These are phyloP conservation scores for Poecilia velifera DNA, from an alignment of 2,797 vertebrate species.

Conservation along the genomic window DNA sequence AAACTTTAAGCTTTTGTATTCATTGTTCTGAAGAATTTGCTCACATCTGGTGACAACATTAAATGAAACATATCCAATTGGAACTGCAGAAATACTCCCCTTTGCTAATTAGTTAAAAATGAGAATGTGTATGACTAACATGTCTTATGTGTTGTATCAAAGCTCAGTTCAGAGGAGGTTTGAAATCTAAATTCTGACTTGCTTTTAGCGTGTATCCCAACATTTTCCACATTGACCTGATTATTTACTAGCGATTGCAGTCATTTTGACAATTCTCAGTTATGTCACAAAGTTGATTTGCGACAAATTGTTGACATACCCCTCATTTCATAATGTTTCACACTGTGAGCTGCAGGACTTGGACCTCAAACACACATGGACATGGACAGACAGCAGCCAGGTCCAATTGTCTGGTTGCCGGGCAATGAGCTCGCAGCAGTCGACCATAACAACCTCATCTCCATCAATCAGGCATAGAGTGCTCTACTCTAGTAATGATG, in stretches of 20 bases:
- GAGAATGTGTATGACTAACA: neutral
- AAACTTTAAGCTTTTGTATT: neutral
- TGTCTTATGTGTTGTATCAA: neutral
- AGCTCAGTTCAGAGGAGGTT: neutral
- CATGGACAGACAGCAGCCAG: conserved; percentile 32
- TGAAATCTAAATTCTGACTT: neutral
- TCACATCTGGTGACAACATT: neutral
- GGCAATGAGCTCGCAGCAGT: conserved; percentile 76
- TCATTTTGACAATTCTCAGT: conserved; percentile 8
- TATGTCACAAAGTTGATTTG: conserved; percentile 17
- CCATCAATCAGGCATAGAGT: conserved; percentile 81
- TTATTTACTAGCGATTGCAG: neutral
- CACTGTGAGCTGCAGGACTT: conserved; percentile 18
- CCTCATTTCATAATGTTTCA: conserved; percentile 9
- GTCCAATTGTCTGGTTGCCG: conserved; percentile 70
- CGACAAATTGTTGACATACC: conserved; percentile 1
- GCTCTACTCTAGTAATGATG: conserved; percentile 86
- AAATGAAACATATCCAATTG: neutral
- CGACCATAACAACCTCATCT: conserved; percentile 77
- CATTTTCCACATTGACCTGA: neutral
- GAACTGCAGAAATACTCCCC: neutral
- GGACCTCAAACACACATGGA: neutral
- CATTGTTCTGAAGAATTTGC: neutral
- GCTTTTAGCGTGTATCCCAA: neutral
- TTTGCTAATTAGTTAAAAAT: neutral